Evolutionary conservation across 2,888 invertebrate genomes (phyloP).

Genomic region (Drosophila demipolita): DNA sequence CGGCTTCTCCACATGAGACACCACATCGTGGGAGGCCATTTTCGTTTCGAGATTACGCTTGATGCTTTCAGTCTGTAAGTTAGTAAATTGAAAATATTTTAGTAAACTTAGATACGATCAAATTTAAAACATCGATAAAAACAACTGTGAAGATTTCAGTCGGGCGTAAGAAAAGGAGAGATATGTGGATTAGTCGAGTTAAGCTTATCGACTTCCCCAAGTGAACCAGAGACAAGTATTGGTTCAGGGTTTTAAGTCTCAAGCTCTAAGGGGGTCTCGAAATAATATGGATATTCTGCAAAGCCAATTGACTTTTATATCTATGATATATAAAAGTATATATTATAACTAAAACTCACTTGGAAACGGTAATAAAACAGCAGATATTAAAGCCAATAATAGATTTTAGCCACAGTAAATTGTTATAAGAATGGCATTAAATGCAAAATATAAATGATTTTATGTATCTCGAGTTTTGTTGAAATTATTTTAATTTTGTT

Average conservation of each 20-base stretch:
- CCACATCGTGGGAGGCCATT: constrained; percentile 89
- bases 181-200: background rate
- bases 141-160: background rate
- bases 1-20: constrained; percentile 91
- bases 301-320: background rate
- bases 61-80: constrained; percentile 89
- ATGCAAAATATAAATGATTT: background rate
- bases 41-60: constrained; percentile 91
- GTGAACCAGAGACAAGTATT: background rate
- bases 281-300: background rate
- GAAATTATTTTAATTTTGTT: background rate
- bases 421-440: background rate
- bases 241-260: background rate
- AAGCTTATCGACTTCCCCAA: background rate
- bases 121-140: background rate
- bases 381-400: background rate
- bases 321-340: background rate
- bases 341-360: background rate
- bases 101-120: background rate
- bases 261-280: background rate
- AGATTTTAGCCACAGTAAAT: background rate
- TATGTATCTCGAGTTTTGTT: background rate
- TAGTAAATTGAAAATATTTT: constrained; percentile 3
- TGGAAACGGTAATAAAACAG: background rate
- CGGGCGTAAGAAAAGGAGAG: background rate